Conservation (phyloP, 2,797 vertebrate species). For the Ibycter americanus region DNA sequence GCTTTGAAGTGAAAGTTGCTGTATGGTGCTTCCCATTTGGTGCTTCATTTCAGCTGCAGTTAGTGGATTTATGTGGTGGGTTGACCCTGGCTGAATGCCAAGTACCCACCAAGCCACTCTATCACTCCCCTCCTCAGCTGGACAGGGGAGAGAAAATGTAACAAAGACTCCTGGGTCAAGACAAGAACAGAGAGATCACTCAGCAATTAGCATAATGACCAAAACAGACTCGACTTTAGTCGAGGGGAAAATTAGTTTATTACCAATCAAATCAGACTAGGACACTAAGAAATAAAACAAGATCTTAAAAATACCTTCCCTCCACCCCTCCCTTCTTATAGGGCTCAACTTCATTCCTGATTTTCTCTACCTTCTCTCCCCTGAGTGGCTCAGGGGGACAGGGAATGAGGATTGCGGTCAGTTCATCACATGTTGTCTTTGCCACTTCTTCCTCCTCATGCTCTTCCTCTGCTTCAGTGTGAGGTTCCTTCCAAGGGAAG, state of each 20-base stretch:
- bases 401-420: accelerated
- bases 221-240: background rate
- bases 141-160: background rate
- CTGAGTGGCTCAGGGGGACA: accelerated
- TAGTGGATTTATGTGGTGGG: background rate
- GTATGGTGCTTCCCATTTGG: background rate
- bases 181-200: background rate
- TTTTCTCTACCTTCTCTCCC: background rate
- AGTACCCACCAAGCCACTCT: background rate
- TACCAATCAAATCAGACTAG: background rate
- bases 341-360: background rate
- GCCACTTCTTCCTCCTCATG: background rate
- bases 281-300: background rate
- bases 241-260: background rate
- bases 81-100: background rate
- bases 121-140: background rate
- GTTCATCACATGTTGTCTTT: background rate
- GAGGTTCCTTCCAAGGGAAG: accelerated
- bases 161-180: accelerated
- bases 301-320: background rate
- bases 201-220: background rate
- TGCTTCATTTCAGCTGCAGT: background rate
- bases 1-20: background rate
- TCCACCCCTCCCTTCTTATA: background rate
- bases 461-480: background rate